These are phyloP conservation scores for Coecobrya sp. DNA, from an alignment of 2,888 invertebrate genomes.

Conservation along the genomic window DNA sequence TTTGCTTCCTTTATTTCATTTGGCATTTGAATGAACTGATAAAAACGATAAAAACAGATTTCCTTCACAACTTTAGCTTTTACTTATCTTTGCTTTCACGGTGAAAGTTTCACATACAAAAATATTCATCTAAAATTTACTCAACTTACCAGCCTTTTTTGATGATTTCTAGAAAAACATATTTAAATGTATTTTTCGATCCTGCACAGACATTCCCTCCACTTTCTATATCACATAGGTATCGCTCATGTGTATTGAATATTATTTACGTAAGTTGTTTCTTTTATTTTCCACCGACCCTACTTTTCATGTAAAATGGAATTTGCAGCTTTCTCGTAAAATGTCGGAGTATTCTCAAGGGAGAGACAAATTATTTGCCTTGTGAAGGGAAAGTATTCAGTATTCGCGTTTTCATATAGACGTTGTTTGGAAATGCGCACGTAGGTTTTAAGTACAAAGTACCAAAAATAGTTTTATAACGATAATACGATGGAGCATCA, in stretches of 20 bases:
- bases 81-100: not conserved
- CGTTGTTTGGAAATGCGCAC: not conserved
- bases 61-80: too few relatives aligned
- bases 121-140: too few relatives aligned
- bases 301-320: not conserved
- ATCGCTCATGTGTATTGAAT: not conserved
- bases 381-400: not conserved
- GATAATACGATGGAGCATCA: not conserved
- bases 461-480: not conserved
- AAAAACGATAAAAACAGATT: too few relatives aligned
- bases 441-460: not conserved
- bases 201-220: not conserved
- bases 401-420: not conserved
- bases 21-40: not conserved
- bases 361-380: slow-evolving; percentile 24
- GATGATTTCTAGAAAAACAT: not conserved
- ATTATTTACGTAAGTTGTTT: slow-evolving; percentile 9
- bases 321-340: slow-evolving; percentile 6
- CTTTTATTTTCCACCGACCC: not conserved
- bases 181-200: not conserved
- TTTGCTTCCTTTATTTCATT: not conserved
- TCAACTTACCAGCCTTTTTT: too few relatives aligned
- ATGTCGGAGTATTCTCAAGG: slow-evolving; percentile 5
- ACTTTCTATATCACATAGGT: not conserved
- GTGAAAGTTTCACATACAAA: too few relatives aligned